Evolutionary conservation across 1,140 invertebrate genomes (phyloP).

Genomic region (Trichonephila clavata): DNA sequence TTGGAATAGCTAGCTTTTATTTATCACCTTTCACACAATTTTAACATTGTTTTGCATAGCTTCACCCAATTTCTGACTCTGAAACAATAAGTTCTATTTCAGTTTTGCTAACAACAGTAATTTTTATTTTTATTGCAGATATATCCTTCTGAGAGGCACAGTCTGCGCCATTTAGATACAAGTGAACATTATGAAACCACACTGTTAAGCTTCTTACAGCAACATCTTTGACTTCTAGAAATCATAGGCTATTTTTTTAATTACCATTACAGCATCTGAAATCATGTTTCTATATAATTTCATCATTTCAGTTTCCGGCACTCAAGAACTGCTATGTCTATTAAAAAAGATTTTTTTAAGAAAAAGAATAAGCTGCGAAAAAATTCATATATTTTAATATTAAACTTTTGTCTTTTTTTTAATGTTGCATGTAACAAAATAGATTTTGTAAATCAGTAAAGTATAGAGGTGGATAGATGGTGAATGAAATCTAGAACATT

Average conservation of each 20-base stretch:
- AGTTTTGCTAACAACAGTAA: not conserved
- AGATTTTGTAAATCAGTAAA: too few species aligned
- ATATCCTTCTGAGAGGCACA: slow-evolving; percentile 97
- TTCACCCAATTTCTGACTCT: too few species aligned
- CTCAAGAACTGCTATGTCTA: slow-evolving; percentile 22
- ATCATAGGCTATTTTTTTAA: slow-evolving; percentile 74
- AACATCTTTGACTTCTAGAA: slow-evolving; percentile 85
- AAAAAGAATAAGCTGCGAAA: too few species aligned
- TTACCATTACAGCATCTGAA: slow-evolving; percentile 22
- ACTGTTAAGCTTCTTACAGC: slow-evolving; percentile 94
- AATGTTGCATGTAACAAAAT: too few species aligned
- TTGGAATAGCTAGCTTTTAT: too few species aligned
- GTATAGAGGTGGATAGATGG: too few species aligned
- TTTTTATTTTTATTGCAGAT: slow-evolving; percentile 82
- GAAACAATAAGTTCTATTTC: too few species aligned
- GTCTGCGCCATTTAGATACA: slow-evolving; percentile 93
- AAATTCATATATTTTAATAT: too few species aligned
- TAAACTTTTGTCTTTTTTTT: too few species aligned
- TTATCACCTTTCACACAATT: too few species aligned
- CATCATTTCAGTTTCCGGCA: slow-evolving; percentile 52
- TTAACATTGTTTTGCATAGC: too few species aligned
- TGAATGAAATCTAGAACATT: too few species aligned
- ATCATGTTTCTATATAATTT: slow-evolving; percentile 51
- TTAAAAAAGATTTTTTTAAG: not conserved
- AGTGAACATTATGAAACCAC: slow-evolving; percentile 98